A percentile compares a stretch with the other conserved stretches of the same genome.
Evolutionary conservation across 1,140 invertebrate genomes (phyloP).

Genomic region (Drosophila prosaltans): DNA sequence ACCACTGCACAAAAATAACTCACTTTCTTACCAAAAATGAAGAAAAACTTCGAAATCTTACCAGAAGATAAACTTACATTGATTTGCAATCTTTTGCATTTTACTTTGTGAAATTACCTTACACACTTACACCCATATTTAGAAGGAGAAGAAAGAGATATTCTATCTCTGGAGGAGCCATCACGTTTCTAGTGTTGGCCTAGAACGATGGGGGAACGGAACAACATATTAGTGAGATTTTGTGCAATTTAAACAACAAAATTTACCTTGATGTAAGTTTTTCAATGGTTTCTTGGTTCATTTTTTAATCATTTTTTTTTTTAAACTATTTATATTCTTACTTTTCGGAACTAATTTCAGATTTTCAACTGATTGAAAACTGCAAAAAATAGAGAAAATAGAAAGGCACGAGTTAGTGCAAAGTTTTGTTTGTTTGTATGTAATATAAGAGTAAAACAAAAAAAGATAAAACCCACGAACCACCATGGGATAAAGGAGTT

Average conservation of each 20-base stretch:
- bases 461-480: constrained; percentile 55
- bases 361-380: constrained; percentile 79
- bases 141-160: constrained; percentile 26
- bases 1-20: neutral
- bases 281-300: neutral
- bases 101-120: constrained; percentile 48
- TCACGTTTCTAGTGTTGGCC: constrained; percentile 73
- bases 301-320: constrained; percentile 31
- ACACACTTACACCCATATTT: constrained; percentile 45
- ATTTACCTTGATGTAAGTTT: constrained; percentile 64
- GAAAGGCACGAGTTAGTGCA: constrained; percentile 74
- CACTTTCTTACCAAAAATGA: constrained; percentile 2
- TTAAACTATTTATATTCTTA: constrained; percentile 38
- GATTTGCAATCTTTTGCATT: constrained; percentile 1
- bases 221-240: constrained; percentile 72
- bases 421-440: constrained; percentile 40
- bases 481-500: constrained; percentile 51
- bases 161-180: constrained; percentile 40
- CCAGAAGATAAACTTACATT: constrained; percentile 10
- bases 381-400: constrained; percentile 77
- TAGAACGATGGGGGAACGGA: constrained; percentile 65
- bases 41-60: constrained; percentile 7
- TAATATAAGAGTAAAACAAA: constrained; percentile 36
- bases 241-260: constrained; percentile 51
- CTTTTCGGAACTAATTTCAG: constrained; percentile 42